Conservation (phyloP, 2,888 invertebrate species). For the Orchesella flavescens region DNA sequence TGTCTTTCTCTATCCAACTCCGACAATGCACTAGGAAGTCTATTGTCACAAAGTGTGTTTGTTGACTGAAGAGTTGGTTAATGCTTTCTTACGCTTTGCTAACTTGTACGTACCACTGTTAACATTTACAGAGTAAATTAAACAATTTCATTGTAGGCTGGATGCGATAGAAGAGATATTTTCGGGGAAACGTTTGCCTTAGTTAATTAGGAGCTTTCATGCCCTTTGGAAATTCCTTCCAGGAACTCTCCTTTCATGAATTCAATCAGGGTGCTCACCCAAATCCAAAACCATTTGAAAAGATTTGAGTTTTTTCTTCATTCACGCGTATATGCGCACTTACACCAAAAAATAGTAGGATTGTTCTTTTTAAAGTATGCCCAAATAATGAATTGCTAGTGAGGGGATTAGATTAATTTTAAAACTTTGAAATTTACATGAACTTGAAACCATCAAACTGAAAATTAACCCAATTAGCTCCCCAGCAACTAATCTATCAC, state of each 20-base stretch:
- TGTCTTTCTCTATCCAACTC: background rate
- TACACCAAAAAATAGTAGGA: no score
- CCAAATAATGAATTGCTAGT: no score
- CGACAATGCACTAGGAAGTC: background rate
- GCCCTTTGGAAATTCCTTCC: slow-evolving; percentile 3
- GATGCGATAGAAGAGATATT: background rate
- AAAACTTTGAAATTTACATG: no score
- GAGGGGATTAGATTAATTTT: no score
- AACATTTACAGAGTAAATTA: slow-evolving; percentile 46
- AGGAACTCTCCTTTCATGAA: background rate
- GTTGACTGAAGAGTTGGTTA: slow-evolving; percentile 34
- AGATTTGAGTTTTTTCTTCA: no score
- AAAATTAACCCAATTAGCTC: no score
- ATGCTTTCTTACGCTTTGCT: slow-evolving; percentile 28
- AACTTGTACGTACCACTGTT: slow-evolving; percentile 20
- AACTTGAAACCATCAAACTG: no score
- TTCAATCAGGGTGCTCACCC: background rate
- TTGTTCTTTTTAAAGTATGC: no score
- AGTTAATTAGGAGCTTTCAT: slow-evolving; percentile 38
- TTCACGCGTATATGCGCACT: no score
- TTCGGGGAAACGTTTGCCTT: slow-evolving; percentile 33
- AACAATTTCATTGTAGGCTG: slow-evolving; percentile 23
- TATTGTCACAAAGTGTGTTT: slow-evolving; percentile 19
- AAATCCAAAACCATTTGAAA: no score
- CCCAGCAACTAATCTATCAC: no score